Conservation (phyloP, 2,113 vertebrate species). For the Setophaga petechia region DNA sequence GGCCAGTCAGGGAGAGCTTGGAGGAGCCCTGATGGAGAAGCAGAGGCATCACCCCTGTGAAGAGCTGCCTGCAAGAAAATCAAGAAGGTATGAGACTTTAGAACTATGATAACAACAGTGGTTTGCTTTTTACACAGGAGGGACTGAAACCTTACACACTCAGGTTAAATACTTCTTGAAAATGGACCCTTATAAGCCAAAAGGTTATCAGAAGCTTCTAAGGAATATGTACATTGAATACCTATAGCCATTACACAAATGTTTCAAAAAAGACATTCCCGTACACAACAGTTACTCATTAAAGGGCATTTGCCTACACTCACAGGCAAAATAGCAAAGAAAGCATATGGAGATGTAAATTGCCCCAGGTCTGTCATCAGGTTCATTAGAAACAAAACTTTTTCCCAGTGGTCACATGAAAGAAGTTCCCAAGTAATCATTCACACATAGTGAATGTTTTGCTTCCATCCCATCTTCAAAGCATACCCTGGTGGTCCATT, state of each 20-base stretch:
- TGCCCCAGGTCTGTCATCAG: not conserved
- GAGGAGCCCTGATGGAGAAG: no score
- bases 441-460: not conserved
- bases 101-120: no score
- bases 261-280: not conserved
- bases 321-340: not conserved
- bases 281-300: not conserved
- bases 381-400: not conserved
- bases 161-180: not conserved
- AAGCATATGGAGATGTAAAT: not conserved
- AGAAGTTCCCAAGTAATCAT: not conserved
- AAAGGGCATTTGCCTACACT: not conserved
- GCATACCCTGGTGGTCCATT: not conserved
- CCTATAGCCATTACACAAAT: not conserved
- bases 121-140: not conserved
- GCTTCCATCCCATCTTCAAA: conserved; percentile 1
- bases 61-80: no score
- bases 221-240: not conserved
- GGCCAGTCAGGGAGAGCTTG: no score
- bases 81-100: no score
- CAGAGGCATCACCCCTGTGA: no score
- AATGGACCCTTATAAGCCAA: not conserved
- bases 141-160: not conserved
- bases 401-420: not conserved
- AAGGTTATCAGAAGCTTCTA: not conserved